Evolutionary conservation across 1,140 invertebrate genomes (phyloP).

Genomic region (Oedothorax gibbosus): DNA sequence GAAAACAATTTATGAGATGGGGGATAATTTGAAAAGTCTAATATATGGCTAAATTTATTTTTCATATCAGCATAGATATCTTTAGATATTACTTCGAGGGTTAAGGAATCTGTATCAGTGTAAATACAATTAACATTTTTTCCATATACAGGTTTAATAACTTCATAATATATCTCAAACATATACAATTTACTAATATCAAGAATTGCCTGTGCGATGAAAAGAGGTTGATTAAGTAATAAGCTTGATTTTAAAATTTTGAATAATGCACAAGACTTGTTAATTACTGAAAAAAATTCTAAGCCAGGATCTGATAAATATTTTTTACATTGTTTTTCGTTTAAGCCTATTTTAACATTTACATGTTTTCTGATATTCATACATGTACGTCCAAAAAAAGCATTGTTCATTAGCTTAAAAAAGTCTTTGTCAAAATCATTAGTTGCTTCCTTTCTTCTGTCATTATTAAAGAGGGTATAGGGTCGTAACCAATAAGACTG

Average conservation of each 20-base stretch:
- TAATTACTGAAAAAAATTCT: neutral
- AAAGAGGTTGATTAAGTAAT: slow-evolving; percentile 10
- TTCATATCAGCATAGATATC: slow-evolving; percentile 60
- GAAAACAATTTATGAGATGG: slow-evolving; percentile 39
- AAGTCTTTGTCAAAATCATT: slow-evolving; percentile 70
- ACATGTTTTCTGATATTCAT: slow-evolving; percentile 65
- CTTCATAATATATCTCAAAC: slow-evolving; percentile 65
- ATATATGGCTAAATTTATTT: slow-evolving; percentile 32
- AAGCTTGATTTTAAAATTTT: slow-evolving; percentile 21
- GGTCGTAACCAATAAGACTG: slow-evolving; percentile 7
- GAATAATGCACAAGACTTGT: slow-evolving; percentile 1
- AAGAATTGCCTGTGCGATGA: slow-evolving; percentile 63
- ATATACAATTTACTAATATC: slow-evolving; percentile 64
- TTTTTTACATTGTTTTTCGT: neutral
- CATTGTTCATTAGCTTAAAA: slow-evolving; percentile 70
- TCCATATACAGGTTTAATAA: slow-evolving; percentile 63
- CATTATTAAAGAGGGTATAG: slow-evolving; percentile 8
- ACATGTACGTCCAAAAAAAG: slow-evolving; percentile 70
- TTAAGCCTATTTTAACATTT: neutral
- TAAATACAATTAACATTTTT: slow-evolving; percentile 61
- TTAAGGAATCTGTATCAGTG: slow-evolving; percentile 61
- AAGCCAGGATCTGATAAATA: slow-evolving; percentile 63
- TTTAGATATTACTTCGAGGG: slow-evolving; percentile 50
- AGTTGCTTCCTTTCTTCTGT: slow-evolving; percentile 65
- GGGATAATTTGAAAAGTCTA: slow-evolving; percentile 62